These are phyloP conservation scores for Gambelia wislizenii DNA, from an alignment of 2,797 vertebrate species.

Conservation along the genomic window DNA sequence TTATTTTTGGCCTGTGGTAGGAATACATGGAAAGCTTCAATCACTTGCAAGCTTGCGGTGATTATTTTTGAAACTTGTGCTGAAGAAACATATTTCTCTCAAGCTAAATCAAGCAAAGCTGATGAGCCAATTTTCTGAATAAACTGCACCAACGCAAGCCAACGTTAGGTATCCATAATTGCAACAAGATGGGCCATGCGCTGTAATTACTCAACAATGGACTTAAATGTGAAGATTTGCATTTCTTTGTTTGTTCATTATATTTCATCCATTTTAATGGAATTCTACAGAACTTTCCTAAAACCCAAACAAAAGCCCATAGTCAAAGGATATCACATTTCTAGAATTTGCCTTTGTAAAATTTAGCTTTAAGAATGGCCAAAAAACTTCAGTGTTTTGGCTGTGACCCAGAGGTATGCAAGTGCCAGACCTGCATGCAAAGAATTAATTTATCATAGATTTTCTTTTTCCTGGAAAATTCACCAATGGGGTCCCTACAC, in stretches of 20 bases:
- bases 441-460: neutral
- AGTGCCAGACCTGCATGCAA: neutral
- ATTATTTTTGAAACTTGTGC: conserved; percentile 44
- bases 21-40: neutral
- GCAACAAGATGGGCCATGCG: conserved; percentile 54
- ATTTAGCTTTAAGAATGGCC: conserved; percentile 10
- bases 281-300: conserved; percentile 26
- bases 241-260: conserved; percentile 61
- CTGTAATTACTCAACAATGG: conserved; percentile 75
- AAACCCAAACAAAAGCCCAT: neutral
- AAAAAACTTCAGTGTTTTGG: neutral
- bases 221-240: conserved; percentile 74
- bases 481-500: neutral
- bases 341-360: conserved; percentile 27
- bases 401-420: neutral
- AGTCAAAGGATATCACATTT: conserved; percentile 35
- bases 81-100: conserved; percentile 37
- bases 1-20: neutral
- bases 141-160: conserved; percentile 78
- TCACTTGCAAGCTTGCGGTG: neutral
- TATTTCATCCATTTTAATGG: conserved; percentile 31
- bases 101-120: conserved; percentile 40
- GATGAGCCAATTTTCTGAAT: conserved; percentile 83
- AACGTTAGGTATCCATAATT: conserved; percentile 78
- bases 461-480: neutral